These are phyloP conservation scores for Cheilosia vernalis DNA, from an alignment of 2,888 invertebrate species.

Conservation along the genomic window DNA sequence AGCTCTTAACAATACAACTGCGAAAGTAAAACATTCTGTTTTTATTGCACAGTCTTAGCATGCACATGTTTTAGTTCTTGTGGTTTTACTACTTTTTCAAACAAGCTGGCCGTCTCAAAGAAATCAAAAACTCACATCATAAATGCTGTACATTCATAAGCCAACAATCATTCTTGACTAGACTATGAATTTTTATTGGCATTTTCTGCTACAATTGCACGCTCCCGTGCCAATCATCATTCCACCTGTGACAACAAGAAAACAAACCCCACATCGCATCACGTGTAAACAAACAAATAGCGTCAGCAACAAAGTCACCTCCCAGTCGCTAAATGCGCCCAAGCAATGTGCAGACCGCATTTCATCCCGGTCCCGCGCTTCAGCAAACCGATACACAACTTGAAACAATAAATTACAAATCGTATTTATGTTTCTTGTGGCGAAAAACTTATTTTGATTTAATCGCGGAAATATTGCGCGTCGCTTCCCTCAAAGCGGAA, in stretches of 20 bases:
- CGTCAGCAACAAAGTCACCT: slow-evolving; percentile 19
- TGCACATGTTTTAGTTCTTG: too few species aligned
- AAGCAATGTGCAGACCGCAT: slow-evolving; percentile 4
- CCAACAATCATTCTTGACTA: too few species aligned
- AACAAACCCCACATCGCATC: slow-evolving; percentile 35
- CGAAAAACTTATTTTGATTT: slow-evolving; percentile 71
- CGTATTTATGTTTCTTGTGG: slow-evolving; percentile 71
- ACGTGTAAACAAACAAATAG: slow-evolving; percentile 39
- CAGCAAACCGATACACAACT: slow-evolving; percentile 31
- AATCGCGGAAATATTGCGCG: slow-evolving; percentile 69
- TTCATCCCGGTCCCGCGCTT: background rate
- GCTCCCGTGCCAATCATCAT: slow-evolving; percentile 17
- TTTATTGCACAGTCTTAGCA: too few species aligned
- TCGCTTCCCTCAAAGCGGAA: slow-evolving; percentile 34
- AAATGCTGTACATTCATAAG: too few species aligned
- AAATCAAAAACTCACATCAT: too few species aligned
- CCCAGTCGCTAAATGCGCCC: background rate
- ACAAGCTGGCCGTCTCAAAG: too few species aligned
- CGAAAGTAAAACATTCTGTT: too few species aligned
- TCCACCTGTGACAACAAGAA: slow-evolving; percentile 60
- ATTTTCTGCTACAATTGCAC: background rate
- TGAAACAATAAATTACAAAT: slow-evolving; percentile 71
- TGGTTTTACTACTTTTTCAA: too few species aligned
- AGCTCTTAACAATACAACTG: too few species aligned
- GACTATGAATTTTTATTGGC: too few species aligned